phyloP scores from a whole-genome alignment of 2,113 vertebrate species.

The Ginglymostoma cirratum region DNA sequence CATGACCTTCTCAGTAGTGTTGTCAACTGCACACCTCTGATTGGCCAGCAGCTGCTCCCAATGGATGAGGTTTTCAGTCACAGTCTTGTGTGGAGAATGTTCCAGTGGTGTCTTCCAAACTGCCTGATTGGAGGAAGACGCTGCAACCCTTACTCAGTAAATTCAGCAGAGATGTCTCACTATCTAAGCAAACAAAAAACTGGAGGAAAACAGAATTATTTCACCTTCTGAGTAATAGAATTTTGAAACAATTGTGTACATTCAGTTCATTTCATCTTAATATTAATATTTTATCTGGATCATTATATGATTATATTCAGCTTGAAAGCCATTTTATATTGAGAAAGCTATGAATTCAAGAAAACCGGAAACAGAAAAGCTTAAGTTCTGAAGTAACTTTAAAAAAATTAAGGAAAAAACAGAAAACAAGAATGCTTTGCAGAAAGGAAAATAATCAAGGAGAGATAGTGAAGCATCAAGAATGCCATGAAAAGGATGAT shows the following conservation, averaged over 20 bases:
- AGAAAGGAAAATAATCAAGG: not conserved
- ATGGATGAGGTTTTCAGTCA: no score
- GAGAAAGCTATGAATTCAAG: not conserved
- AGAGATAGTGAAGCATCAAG: not conserved
- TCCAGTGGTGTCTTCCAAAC: no score
- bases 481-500: not conserved
- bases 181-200: no score
- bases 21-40: no score
- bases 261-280: not conserved
- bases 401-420: not conserved
- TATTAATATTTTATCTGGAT: not conserved
- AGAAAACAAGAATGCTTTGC: not conserved
- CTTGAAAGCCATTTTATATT: not conserved
- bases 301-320: not conserved
- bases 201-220: no score
- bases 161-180: no score
- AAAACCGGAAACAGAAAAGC: not conserved
- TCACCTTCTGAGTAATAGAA: not conserved
- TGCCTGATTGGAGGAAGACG: no score
- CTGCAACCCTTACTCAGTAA: no score
- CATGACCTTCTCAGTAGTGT: no score
- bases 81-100: no score
- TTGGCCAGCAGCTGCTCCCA: no score
- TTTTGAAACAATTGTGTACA: not conserved
- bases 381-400: not conserved